Evolutionary conservation across 1,140 invertebrate genomes (phyloP).

Genomic region (Eufriesea mexicana): DNA sequence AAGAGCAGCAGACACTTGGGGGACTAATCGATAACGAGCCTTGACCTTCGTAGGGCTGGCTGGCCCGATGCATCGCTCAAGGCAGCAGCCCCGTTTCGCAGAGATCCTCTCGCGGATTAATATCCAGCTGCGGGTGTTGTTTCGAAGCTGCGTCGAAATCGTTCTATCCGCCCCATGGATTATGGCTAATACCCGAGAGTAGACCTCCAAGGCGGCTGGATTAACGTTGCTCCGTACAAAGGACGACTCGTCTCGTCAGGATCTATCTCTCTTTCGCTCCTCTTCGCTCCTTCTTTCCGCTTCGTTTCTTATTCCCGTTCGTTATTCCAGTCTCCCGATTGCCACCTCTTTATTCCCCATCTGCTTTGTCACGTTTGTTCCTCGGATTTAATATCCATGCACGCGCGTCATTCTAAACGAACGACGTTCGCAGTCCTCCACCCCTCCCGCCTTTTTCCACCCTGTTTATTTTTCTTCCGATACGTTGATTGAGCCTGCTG

Average conservation of each 20-base stretch:
- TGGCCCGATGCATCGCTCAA: slow-evolving; percentile 48
- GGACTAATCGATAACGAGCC: slow-evolving; percentile 71
- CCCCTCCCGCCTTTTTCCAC: no score
- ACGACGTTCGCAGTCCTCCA: not conserved
- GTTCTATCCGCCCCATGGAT: not conserved
- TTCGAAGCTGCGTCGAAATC: not conserved
- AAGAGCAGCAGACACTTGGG: slow-evolving; percentile 26
- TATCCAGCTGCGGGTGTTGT: slow-evolving; percentile 2
- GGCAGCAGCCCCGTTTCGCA: not conserved
- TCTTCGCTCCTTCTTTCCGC: not conserved
- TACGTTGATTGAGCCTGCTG: not conserved
- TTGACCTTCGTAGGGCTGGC: slow-evolving; percentile 73
- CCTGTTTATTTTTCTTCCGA: not conserved
- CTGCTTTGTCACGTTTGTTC: not conserved
- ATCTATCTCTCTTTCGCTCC: not conserved
- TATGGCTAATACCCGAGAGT: not conserved
- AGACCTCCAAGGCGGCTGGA: not conserved
- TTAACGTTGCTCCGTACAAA: not conserved
- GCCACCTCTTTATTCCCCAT: no score
- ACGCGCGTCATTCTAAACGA: not conserved
- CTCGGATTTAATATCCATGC: not conserved
- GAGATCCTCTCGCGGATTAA: slow-evolving; percentile 27
- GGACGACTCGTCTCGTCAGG: not conserved
- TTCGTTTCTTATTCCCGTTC: no score
- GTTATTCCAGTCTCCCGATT: not conserved